Evolutionary conservation across 2,113 vertebrate species (phyloP), one percentile per base, ranked within the genome.

Genomic region (Gavia stellata): DNA sequence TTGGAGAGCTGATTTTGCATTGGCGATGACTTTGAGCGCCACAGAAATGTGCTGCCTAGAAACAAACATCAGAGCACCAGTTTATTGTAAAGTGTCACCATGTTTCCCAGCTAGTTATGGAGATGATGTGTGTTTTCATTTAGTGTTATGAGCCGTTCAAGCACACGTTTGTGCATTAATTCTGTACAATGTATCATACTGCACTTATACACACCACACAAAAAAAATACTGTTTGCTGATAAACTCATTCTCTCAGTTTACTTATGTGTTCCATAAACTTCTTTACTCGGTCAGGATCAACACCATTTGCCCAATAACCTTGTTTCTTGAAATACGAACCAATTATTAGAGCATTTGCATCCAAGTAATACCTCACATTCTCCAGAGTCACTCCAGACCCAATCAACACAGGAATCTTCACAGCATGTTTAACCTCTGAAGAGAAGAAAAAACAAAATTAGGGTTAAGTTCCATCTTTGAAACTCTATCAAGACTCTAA

Each of bases 291-390:
- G 75, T 98, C 97, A 7, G 96, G 95, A 93, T 99, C 98, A 21
- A 98, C 94, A 17, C n/a, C 80, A 29, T 98, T 98, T 93, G 98
- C 98, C 99, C 99, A 99, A 86, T 98, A 96, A 45, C 99, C 98
- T 24, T 78, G 97, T 83, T 96, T 96, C 96, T 99, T 99, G 90
- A 99, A 99, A 94, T 99, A 97, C 0, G 98, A 99, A 66, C 99
- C 99, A 62, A 99, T 92, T 87, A 99, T 99, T 75, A 99, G 91
- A 24, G 98, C 96, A 17, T 95, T 95, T 94, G 98, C 97, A 71
- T 94, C 97, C 86, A 97, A 42, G 82, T 97, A 98, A 65, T 89
- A 87, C 17, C 96, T 97, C 40, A 98, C 81, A 7, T 99, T 99
- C 56, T 98, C 98, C 50, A 97, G 86, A 38, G 98, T 99, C 65